A percentile compares a stretch with the other conserved stretches of the same genome.
Evolutionary conservation across 2,888 invertebrate species (phyloP).

Genomic region (Cryptus armator): DNA sequence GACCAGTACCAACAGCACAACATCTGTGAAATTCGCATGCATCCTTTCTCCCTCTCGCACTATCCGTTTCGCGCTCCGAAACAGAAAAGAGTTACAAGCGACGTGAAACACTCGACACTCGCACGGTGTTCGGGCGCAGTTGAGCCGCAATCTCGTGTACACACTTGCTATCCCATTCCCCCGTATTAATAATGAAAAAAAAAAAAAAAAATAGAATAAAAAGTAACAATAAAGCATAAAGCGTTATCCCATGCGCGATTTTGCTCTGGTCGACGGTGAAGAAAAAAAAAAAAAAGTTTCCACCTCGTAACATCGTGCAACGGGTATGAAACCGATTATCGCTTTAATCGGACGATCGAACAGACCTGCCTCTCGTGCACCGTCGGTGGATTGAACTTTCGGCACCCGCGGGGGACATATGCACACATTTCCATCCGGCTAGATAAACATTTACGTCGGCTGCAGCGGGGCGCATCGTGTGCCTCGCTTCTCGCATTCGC

Average conservation of each 20-base stretch:
- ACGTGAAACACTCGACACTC: slow-evolving; percentile 50
- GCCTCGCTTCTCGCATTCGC: slow-evolving; percentile 43
- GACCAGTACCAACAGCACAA: slow-evolving; percentile 61
- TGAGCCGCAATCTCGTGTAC: slow-evolving; percentile 12
- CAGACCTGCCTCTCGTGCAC: slow-evolving; percentile 29
- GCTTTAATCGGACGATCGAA: slow-evolving; percentile 61
- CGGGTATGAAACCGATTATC: slow-evolving; percentile 67
- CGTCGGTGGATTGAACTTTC: slow-evolving; percentile 53
- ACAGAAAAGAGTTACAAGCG: slow-evolving; percentile 43
- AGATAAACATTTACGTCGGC: slow-evolving; percentile 66
- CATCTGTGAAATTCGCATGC: slow-evolving; percentile 72
- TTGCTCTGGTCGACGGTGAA: not conserved
- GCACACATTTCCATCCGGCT: slow-evolving; percentile 66
- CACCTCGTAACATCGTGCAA: slow-evolving; percentile 39
- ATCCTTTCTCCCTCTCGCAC: slow-evolving; percentile 43
- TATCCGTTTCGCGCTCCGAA: slow-evolving; percentile 27
- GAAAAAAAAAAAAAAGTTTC: slow-evolving; percentile 13
- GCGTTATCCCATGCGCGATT: not conserved
- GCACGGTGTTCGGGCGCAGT: slow-evolving; percentile 23
- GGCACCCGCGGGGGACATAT: slow-evolving; percentile 58
- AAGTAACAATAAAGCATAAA: slow-evolving; percentile 1
- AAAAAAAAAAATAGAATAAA: slow-evolving; percentile 4
- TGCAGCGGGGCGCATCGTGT: slow-evolving; percentile 37
- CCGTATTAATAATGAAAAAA: not conserved
- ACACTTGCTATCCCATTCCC: not conserved